Base-by-base conservation (phyloP, 2,797 vertebrate species). In the Aselliscus stoliczkanus region DNA sequence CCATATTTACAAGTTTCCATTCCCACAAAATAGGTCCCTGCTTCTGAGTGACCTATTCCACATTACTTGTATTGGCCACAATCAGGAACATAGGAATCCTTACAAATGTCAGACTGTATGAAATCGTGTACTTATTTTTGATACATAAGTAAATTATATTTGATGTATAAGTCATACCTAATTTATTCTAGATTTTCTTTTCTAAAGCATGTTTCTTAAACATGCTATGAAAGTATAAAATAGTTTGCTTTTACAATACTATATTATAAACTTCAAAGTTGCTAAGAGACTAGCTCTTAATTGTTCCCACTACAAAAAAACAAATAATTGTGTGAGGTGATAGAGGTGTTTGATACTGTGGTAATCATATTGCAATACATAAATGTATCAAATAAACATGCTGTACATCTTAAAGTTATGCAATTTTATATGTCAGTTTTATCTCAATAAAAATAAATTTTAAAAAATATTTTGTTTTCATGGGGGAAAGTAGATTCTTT, bases 201-300 rank as follows among this genome's bases (percentile, higher is more conserved):
- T 77, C 76, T 67, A 92, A 96, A 92, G 42, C 42, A 42, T 42
- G 23, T 76, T 93, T 83, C 70, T 65, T 80, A 93, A 85, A 39
- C 17, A 6, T 75, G 34, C 86, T 58, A 25, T 65, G 23, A 80
- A 84, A 79, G 13, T 58, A 60, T 60, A 65, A 80, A 79, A 52
- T 76, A 93, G 37, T 70, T 90, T 62, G 23, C 62, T 67, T 89
- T 67, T 34, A 79, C 62, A 73, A 39, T n/a, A 82, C 25, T 10
- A 4, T 47, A 60, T 60, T 72, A 90, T 52, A 73, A 39, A 82
- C 25, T 56, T 72, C 20, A 58, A 31, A 72, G 34, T 60, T 88
- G 60, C 25, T 77, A 54, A 42, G 47, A 65, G 27, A 77, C 34
- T 54, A 42, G 34, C 31, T 77, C 13, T 54, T 88, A 88, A 88